Evolutionary conservation across 2,797 vertebrate genomes (phyloP), one percentile per base, ranked within the genome.

Genomic region (Pseudopleuronectes americanus): DNA sequence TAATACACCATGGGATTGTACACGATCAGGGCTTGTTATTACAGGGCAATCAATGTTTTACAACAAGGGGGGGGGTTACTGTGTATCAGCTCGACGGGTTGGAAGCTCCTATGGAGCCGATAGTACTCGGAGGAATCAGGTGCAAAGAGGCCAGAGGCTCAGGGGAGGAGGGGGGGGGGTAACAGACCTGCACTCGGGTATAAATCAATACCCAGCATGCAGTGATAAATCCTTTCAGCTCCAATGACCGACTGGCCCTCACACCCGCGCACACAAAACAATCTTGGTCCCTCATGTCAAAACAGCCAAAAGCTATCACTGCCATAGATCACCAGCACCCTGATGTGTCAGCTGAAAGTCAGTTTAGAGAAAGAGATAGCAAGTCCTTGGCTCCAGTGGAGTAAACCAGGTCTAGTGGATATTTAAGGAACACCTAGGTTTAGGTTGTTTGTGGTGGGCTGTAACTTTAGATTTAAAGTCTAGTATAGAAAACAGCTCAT

Each of bases 131-230:
- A 83, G 71, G 74, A 85, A 73, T 84, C 77, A 64, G 49, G 64
- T 77, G 49, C 69, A 49, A 59, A 23, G 58, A 84, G 74, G 73
- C 77, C 74, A 68, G 52, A 52, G 56, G 71, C 83, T 49, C 51
- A 10, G 47, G 52, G 19, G 7, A 9, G 38, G 52, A 2, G 47
- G 22, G 9, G 7, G 12, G 31, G 48, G 43, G 65, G 47, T 62
- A 51, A 77, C 67, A 51, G 60, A 80, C 68, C 68, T 71, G 78
- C 43, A 64, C 74, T 66, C 0, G 19, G 86, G 84, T 80, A 84
- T 87, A 89, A 92, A 94, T 94, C 93, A 91, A 93, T 93, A 91
- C 74, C 64, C 84, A 84, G 86, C 86, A 71, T 72, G 81, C 72
- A 65, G 86, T 84, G 90, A 90, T 93, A 92, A 92, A 93, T 92